A percentile compares a stretch with the other conserved stretches of the same genome.
Evolutionary conservation across 2,888 invertebrate genomes (phyloP).

Genomic region (Idaea aversata): DNA sequence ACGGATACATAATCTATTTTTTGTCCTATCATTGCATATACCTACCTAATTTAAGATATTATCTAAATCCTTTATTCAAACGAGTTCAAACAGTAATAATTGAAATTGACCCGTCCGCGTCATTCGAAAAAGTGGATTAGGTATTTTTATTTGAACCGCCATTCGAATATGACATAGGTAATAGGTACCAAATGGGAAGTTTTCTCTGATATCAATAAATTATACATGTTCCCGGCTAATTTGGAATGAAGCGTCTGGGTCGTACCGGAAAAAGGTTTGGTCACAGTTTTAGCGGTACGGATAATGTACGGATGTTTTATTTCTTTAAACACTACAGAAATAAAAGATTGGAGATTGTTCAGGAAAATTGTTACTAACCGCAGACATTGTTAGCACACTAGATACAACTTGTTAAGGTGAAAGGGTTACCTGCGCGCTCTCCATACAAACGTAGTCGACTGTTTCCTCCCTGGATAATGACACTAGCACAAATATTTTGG

Average conservation of each 20-base stretch:
- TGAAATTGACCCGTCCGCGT: not conserved
- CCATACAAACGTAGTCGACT: no score
- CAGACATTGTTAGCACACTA: no score
- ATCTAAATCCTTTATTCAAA: not conserved
- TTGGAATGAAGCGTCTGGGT: conserved; percentile 45
- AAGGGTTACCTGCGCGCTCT: no score
- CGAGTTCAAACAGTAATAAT: not conserved
- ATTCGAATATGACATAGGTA: conserved; percentile 27
- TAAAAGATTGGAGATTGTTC: no score
- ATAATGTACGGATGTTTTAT: not conserved
- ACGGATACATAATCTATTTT: no score
- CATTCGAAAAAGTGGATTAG: conserved; percentile 4
- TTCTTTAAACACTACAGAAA: not conserved
- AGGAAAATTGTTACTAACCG: no score
- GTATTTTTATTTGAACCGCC: conserved; percentile 12
- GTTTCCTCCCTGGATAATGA: no score
- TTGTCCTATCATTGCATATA: no score
- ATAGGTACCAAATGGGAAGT: conserved; percentile 45
- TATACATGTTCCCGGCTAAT: conserved; percentile 55
- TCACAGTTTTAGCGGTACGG: not conserved
- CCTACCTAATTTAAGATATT: not conserved
- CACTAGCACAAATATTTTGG: no score
- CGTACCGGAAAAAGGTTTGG: conserved; percentile 30
- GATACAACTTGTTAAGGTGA: no score
- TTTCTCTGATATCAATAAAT: conserved; percentile 49